Base-by-base conservation (phyloP, 1,140 invertebrate genomes). In the Heliconius himera region DNA sequence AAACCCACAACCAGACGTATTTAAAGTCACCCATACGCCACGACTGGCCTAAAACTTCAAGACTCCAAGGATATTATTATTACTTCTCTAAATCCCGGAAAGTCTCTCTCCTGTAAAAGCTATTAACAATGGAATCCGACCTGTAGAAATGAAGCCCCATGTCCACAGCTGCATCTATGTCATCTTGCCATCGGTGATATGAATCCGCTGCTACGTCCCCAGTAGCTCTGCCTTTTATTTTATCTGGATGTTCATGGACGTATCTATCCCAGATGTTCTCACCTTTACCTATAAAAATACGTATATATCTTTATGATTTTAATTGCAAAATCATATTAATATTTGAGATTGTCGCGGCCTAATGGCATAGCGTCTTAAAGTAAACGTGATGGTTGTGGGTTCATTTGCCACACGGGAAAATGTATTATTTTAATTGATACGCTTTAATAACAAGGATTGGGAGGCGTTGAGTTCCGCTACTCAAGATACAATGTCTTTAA, bases 201-300 rank as follows among this genome's bases (percentile, higher is more conserved):
- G 90, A 91, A 76, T 93, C 87, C 73, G 86, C 88, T 0, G 90
- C 89, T 0, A 92, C 79, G 33, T 92, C 90, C 11, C 93, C 96
- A 82, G 93, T 96, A 2, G 85, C 89, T 22, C 87, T 76, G 84
- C 96, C 94, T 2, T 20, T 85, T n/a, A 96, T 95, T 20, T 86
- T 90, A 11, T 91, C 89, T 1, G 94, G 92, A 77, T 87, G 78
- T 4, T 74, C 82, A 76, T 95, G 95, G 0, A 91, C 90, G 9
- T 94, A 82, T 73, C 87, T 86, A 83, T 96, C 95, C 95, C 95
- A 96, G 73, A 95, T 95, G 54, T 89, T 95, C 81, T 93, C 91
- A 11, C 95, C 90, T 83, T 95, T 96, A 8, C 87, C 90, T 84
- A n/a, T 36, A 73, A 56, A 41, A 73, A 77, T 22, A 51, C 20